Base-by-base conservation (phyloP, 1,140 invertebrate genomes). In the Chlorops oryzae region DNA sequence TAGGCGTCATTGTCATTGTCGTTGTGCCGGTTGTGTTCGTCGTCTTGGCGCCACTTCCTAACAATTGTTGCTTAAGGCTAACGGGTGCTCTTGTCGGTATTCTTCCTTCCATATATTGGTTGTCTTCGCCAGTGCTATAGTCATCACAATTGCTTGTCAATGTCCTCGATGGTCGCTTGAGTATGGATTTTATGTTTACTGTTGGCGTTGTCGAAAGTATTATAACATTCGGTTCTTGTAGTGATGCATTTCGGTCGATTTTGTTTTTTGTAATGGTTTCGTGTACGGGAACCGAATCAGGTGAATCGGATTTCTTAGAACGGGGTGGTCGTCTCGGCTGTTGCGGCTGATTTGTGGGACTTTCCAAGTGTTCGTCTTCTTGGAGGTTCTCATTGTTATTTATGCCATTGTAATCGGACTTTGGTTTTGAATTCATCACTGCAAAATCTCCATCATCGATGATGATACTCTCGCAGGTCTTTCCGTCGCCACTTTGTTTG, bases 101-200 rank as follows among this genome's bases (percentile, higher is more conserved):
- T n/a, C n/a, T n/a, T n/a, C n/a, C n/a, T n/a, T n/a, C n/a, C n/a
- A n/a, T n/a, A n/a, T n/a, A n/a, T n/a, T n/a, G n/a, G n/a, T n/a
- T n/a, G n/a, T n/a, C n/a, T 32, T 25, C 17, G 5, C 32, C 25
- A 2, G 15, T 60, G 38, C 34, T 38, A 59, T 63, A 62, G 39
- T 59, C 55, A 50, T 70, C 63, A 61, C 57, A 57, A 54, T 59
- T 73, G 56, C 57, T 66, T 28, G 66, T 55, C 12, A 59, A 55
- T 22, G 10, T 40, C 21, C 63, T 64, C 9, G 59, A 32, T 18
- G 81, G 80, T 65, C 85, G 84, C 66, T 85, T 85, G 51, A 85
- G 66, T 57, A 85, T 85, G 18, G 83, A 85, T 70, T 84, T 86
- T 61, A 77, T 77, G 53, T 55, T 56, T 23, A 62, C 58, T 17